Evolutionary conservation across 2,113 vertebrate genomes (phyloP), one percentile per base, ranked within the genome.

Genomic region (Centropristis striata): DNA sequence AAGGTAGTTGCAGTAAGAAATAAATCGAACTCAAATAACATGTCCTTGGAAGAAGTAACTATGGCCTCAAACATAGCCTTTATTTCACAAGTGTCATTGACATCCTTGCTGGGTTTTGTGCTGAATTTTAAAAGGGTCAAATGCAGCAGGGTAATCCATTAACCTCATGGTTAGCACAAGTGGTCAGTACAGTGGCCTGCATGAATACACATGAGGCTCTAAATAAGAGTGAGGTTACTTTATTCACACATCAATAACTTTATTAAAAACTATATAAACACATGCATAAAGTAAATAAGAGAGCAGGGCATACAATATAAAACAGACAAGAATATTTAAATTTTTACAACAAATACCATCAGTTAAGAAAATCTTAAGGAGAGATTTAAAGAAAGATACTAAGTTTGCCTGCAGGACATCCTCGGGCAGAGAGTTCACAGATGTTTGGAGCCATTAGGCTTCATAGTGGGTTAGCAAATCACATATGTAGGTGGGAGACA

Each of bases 141-240:
- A 27, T 27, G 14, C 7, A 36, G 20, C 20, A 36, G 59, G 4
- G 28, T 46, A 55, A 55, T 28, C 50, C 28, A 66, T 49, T 47
- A n/a, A 11, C 9, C 21, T 27, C 16, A 20, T 27, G 36, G 21
- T 25, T 8, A 7, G 25, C 32, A 2, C 13, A 66, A 44, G 23
- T 11, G 1, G 12, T 25, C 46, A 63, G 15, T 6, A 18, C 20
- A 47, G 20, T 54, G 37, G 32, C 46, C 51, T 51, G 32, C 28
- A 39, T 70, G 15, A 54, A 63, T 55, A 63, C n/a, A 16, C 25
- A 60, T 49, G 32, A 53, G 37, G 14, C 15, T 69, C 15, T 68
- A 16, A 59, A 27, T 11, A 37, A 58, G 13, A 41, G 11, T 16
- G 9, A 58, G 41, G 14, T 16, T 41, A 4, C 51, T 76, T 67